These are phyloP conservation scores for Megaustenia siamemsis DNA, from an alignment of 2,888 invertebrate species.

Conservation along the genomic window DNA sequence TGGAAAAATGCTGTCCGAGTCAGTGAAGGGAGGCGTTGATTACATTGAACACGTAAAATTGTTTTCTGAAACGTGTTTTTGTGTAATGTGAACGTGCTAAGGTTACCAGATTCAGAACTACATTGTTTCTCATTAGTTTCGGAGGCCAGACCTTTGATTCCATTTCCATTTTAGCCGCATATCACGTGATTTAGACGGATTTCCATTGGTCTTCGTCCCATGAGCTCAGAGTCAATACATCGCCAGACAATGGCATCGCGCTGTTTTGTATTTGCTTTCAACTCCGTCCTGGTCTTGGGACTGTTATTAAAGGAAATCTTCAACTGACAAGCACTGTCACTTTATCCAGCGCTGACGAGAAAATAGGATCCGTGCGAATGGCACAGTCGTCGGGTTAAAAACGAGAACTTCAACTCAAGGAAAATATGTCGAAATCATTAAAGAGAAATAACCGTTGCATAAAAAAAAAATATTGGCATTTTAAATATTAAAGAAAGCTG, in stretches of 20 bases:
- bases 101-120: neutral
- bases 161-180: neutral
- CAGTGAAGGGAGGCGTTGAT: too few relatives aligned
- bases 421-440: neutral
- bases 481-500: neutral
- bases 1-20: too few relatives aligned
- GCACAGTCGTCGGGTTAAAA: slow-evolving; percentile 9
- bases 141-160: neutral
- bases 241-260: neutral
- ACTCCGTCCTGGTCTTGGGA: neutral
- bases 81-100: too few relatives aligned
- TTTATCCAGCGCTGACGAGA: neutral
- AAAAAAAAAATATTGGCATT: neutral
- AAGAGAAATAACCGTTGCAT: neutral
- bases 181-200: neutral
- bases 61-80: too few relatives aligned
- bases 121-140: neutral
- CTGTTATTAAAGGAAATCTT: slow-evolving; percentile 24
- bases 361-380: slow-evolving; percentile 41
- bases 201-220: neutral
- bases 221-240: neutral
- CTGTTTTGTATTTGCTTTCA: slow-evolving; percentile 5
- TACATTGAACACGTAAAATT: too few relatives aligned
- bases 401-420: neutral
- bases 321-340: slow-evolving; percentile 19